These are phyloP conservation scores for Danio rerio DNA, from an alignment of 2,113 vertebrate genomes.

Conservation along the genomic window DNA sequence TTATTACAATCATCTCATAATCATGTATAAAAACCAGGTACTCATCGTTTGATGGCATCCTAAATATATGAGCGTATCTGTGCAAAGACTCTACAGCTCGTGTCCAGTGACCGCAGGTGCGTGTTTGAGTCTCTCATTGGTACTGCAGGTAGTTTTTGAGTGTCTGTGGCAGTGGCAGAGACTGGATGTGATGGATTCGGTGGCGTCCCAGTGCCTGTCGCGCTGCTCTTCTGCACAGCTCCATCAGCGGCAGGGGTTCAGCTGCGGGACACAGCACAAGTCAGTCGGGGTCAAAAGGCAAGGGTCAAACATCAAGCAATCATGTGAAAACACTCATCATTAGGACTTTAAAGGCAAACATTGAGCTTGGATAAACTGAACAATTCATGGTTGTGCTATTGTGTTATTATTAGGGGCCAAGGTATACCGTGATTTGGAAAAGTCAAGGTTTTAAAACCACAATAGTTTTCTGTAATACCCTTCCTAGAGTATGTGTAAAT, in stretches of 20 bases:
- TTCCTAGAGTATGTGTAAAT: no score
- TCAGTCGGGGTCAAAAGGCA: constrained; percentile 13
- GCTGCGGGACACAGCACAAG: constrained; percentile 72
- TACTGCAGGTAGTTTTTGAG: constrained; percentile 99
- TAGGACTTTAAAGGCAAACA: neutral
- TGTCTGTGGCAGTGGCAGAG: constrained; percentile 91
- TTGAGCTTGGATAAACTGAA: neutral
- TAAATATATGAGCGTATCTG: neutral
- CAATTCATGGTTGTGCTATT: neutral
- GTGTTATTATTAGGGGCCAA: no score
- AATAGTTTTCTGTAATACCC: no score
- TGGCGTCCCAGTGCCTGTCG: constrained; percentile 90
- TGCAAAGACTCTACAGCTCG: constrained; percentile 16
- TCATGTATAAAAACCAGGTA: neutral
- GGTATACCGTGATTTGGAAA: no score
- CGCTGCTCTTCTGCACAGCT: constrained; percentile 92
- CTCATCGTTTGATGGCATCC: no score
- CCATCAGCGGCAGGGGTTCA: constrained; percentile 95
- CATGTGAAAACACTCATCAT: neutral
- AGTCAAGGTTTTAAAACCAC: no score
- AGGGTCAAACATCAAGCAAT: no score
- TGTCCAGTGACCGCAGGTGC: constrained; percentile 18
- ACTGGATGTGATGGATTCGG: constrained; percentile 89
- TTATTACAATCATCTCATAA: constrained; percentile 1
- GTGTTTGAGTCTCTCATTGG: constrained; percentile 80